Evolutionary conservation across 1,140 invertebrate species (phyloP), one percentile per base, ranked within the genome.

Genomic region (Limonius californicus): DNA sequence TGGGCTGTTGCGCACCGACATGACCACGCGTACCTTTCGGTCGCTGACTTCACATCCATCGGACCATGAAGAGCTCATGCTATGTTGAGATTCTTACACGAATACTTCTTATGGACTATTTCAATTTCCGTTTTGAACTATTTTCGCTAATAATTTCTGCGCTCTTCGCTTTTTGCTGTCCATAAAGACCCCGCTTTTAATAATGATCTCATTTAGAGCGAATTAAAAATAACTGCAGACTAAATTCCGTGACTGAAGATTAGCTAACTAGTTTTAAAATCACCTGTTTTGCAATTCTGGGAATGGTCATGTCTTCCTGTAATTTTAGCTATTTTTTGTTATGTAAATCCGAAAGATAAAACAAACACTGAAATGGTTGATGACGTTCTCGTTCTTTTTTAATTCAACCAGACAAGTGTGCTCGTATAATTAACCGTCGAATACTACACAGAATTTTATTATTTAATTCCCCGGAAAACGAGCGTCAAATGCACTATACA

Each of bases 11-110:
- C 45, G 16, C 45, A 50, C 20, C 45, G 20, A 50, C 45, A 50
- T 50, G 20, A 50, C 45, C 45, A 50, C 45, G 45, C 45, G 45
- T 50, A 50, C 14, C 45, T 50, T 50, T 56, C 61, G 61, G 61
- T 63, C 61, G 61, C 47, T 63, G 61, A 63, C 61, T 63, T 63
- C 57, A 50, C 16, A 57, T 45, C 59, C 53, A 63, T 58, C 61
- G 61, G 56, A 63, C 61, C 61, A 63, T 63, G 57, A 50, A 50
- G 45, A 12, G 45, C 45, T 50, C 45, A 50, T 50, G 45, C 45
- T 19, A 50, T 50, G 45, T 50, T 21, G 45, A 50, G 45, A 50
- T 50, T 50, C 45, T 50, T 50, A 50, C 45, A 50, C 45, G 45
- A 50, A 50, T 50, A 50, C 45, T 50, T 50, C 45, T 50, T 50